phyloP scores from a whole-genome alignment of 1,140 invertebrate species.

The Rhopalosiphum maidis region DNA sequence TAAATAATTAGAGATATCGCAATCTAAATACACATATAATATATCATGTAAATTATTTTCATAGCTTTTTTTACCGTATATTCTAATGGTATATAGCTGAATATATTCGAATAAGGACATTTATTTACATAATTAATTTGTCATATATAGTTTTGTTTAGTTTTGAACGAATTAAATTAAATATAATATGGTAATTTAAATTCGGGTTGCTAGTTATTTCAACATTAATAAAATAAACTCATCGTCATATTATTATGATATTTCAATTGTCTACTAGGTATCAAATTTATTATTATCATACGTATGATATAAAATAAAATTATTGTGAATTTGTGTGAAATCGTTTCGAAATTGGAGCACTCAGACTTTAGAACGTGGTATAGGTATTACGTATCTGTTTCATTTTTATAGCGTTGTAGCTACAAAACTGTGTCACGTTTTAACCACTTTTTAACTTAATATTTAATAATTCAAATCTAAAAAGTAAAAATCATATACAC shows the following conservation, averaged over 20 bases:
- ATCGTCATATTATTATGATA: neutral
- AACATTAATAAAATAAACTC: neutral
- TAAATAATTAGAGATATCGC: neutral
- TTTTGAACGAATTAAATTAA: conserved; percentile 25
- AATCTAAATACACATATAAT: neutral
- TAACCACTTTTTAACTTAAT: too few species aligned
- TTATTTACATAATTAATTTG: conserved; percentile 26
- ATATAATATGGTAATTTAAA: conserved; percentile 17
- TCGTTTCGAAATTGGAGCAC: neutral
- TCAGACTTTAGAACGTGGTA: neutral
- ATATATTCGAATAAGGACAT: neutral
- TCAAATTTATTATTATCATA: neutral
- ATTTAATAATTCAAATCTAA: too few species aligned
- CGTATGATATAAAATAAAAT: too few species aligned
- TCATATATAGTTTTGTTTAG: conserved; percentile 3
- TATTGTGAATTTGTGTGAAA: too few species aligned
- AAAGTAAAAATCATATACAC: too few species aligned
- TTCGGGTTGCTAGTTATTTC: neutral
- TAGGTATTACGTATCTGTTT: too few species aligned
- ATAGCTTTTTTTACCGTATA: neutral
- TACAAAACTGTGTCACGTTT: too few species aligned
- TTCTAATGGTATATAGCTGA: neutral
- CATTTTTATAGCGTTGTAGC: too few species aligned
- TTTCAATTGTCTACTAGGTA: neutral
- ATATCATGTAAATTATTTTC: neutral